A percentile compares a stretch with the other conserved stretches of the same genome.
Conservation (phyloP, 2,888 invertebrate species). For the Leptopilina myrica region DNA sequence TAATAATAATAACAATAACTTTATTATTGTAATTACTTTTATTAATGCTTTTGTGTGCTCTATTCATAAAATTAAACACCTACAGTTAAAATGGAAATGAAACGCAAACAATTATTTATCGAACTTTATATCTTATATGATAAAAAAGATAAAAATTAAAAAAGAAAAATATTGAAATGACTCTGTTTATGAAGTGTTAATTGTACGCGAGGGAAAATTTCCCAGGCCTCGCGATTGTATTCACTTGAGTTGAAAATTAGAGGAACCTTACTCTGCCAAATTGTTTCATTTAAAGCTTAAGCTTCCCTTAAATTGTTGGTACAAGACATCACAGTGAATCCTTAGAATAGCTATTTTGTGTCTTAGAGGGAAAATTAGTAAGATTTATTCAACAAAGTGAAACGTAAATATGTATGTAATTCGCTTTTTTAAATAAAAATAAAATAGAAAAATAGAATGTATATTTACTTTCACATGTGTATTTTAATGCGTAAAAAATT, state of each 20-base stretch:
- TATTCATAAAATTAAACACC: too few relatives aligned
- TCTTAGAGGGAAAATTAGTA: neutral
- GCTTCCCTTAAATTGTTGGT: conserved; percentile 13
- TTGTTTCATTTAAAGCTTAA: conserved; percentile 21
- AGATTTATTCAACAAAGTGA: neutral
- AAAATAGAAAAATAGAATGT: too few relatives aligned
- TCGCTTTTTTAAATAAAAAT: too few relatives aligned
- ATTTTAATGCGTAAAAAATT: too few relatives aligned
- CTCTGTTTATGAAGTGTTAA: conserved; percentile 2
- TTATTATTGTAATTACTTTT: too few relatives aligned
- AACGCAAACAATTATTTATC: too few relatives aligned
- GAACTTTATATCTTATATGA: too few relatives aligned
- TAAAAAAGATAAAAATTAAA: neutral
- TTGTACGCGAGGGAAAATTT: neutral
- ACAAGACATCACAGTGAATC: neutral
- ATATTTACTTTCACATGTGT: too few relatives aligned
- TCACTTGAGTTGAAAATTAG: conserved; percentile 20
- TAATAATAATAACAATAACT: too few relatives aligned
- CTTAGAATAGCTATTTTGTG: conserved; percentile 2
- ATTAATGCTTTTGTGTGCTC: too few relatives aligned
- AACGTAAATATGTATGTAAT: neutral
- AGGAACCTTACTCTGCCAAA: conserved; percentile 10
- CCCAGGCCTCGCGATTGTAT: neutral
- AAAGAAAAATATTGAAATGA: neutral
- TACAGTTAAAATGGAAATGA: too few relatives aligned